Base-by-base conservation (phyloP, 2,888 invertebrate species). In the Mamestra brassicae region DNA sequence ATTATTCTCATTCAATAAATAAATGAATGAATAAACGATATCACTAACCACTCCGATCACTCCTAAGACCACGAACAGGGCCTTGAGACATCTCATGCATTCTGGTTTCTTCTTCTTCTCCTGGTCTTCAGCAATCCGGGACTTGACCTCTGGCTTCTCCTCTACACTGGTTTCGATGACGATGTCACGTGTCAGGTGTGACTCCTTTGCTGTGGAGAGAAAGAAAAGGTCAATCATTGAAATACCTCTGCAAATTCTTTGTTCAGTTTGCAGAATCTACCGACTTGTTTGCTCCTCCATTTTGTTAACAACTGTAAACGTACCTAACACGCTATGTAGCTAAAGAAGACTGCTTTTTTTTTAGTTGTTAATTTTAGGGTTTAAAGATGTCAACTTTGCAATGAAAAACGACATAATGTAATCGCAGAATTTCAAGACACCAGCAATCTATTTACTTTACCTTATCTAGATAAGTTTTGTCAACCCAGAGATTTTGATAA, bases 171-270 rank as follows among this genome's bases (percentile, higher is more conserved):
- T 38, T n/a, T 83, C 86, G 15, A 78, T 58, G 36, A 42, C 47
- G 34, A 78, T 38, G 34, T 85, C 81, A 66, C 70, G 36, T 47
- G 0, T 61, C 17, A 34, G 42, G 0, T 77, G 66, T 55, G 83
- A 45, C 60, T 71, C 77, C 71, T 81, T 69, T 86, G 74, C 85
- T 89, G 89, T 80, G 84, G 84, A 63, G 78, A 87, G 81, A 81
- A 47, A n/a, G 78, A 45, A 42, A 26, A 3, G 4, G 7, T 62
- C n/a, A 26, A n/a, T 3, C 15, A 15, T 36, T n/a, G 2, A 38
- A 50, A 42, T 26, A 34, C 4, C 13, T 17, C 36, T 52, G 42
- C 45, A 17, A 57, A 38, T 50, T 13, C 4, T 45, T 10, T 2
- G 36, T 11, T 26, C 26, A 26, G 26, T 26, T 5, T 42, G 3